Evolutionary conservation across 2,113 vertebrate species (phyloP).

Genomic region (Indri indri): DNA sequence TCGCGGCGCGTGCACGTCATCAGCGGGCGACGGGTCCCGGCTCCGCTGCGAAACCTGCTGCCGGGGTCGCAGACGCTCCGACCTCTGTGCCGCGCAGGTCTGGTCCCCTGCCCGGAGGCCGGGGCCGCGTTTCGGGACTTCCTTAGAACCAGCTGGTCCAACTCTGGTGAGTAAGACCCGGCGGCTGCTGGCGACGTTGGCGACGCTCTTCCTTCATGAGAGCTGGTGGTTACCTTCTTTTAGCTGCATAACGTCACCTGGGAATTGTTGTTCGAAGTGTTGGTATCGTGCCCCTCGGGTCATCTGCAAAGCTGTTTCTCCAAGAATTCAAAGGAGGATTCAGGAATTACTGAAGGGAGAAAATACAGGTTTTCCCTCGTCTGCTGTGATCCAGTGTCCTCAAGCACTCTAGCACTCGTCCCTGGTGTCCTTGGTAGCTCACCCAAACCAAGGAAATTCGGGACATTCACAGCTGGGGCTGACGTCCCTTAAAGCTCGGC

Average conservation of each 20-base stretch:
- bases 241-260: background rate
- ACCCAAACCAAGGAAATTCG: background rate
- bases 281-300: background rate
- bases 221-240: background rate
- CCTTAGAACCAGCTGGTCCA: fast-evolving
- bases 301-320: background rate
- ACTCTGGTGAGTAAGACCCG: fast-evolving
- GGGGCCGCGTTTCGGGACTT: background rate
- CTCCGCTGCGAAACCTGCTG: fast-evolving
- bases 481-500: background rate
- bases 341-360: background rate
- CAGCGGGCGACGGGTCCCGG: fast-evolving
- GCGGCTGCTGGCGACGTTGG: fast-evolving
- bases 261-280: background rate
- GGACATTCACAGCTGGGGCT: background rate
- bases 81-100: fast-evolving
- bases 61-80: fast-evolving
- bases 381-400: background rate
- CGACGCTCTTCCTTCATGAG: fast-evolving
- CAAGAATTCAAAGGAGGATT: background rate
- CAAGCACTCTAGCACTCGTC: background rate
- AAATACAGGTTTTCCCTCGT: background rate
- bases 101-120: background rate
- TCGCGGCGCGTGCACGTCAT: fast-evolving
- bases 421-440: background rate